Evolutionary conservation across 1,140 invertebrate species (phyloP), one percentile per base, ranked within the genome.

Genomic region (Conus ventricosus): DNA sequence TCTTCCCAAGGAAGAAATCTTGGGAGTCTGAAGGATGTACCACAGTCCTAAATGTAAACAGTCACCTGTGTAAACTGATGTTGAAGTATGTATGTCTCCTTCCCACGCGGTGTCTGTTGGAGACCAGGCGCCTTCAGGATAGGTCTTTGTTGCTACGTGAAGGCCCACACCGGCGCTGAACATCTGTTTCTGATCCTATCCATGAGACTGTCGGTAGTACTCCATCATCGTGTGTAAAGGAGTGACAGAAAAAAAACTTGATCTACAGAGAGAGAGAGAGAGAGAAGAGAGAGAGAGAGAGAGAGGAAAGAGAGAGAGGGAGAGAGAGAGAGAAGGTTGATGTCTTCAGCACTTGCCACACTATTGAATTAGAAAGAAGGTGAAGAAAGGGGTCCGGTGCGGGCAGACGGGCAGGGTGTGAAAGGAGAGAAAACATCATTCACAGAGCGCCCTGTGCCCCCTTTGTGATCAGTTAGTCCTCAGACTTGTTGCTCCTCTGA

Each of bases 251-350:
- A 76, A 23, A 23, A 23, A 76, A 23, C 8, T 23, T 20, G 71
- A 76, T 8, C 13, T 13, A 76, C 4, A 76, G 71, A 76, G 71
- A 76, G 71, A 76, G 71, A 76, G 71, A 76, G 25, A 76, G 71
- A 76, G 71, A 76, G 71, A 76, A 76, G 25, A 76, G 71, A 76
- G 71, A 76, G 71, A 76, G 71, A 76, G 71, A 76, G 71, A n/a
- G n/a, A n/a, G n/a, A 13, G 13, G 55, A 57, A 13, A 57, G 55
- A 57, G 55, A 57, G 55, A 57, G 55, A 57, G 55, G 13, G 55
- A 57, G 55, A 57, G 55, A 60, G 57, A 60, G 57, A 60, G 57
- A 60, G 57, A 60, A 15, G 15, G 11, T 71, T 6, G 15, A 7
- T 71, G 13, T 71, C 20, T 63, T 63, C 60, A 63, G 17, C 60